Evolutionary conservation across 2,888 invertebrate genomes (phyloP), one percentile per base, ranked within the genome.

Genomic region (Noctua janthina): DNA sequence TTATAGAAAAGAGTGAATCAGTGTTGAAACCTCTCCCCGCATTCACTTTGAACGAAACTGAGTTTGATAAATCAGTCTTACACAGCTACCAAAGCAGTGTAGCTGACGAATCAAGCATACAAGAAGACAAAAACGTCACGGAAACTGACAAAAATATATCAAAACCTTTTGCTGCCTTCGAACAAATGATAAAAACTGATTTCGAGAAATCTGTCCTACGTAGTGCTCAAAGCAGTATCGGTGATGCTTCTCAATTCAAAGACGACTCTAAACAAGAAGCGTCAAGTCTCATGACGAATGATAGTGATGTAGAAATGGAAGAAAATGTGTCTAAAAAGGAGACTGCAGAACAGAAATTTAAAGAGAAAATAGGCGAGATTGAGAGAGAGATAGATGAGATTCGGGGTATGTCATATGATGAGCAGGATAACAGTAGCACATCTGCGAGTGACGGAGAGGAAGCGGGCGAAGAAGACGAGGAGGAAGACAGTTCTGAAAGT

Each of bases 321-420:
- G 93, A 92, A 23, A 91, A 91, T 67, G 87, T 88, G 71, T 87
- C 80, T 13, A 83, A 84, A 23, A 84, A 87, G 17, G 89, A 90
- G n/a, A 84, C 92, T 10, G 93, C 92, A 35, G 94, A 94, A 81
- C 95, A 94, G 83, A 96, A 94, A 83, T 95, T 96, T 84, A 96
- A 95, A 82, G 93, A 95, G 77, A 93, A 90, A 78, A 96, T 96
- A 73, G 96, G 95, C 5, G 96, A 96, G 85, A 96, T 97, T 71
- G 95, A 95, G 78, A 91, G 96, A n/a, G 96, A 96, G 86, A 96
- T 96, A 35, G 92, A 94, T 92, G 96, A 96, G 90, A 93, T 96
- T 70, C 96, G 96, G 87, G 96, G 95, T 81, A 94, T 95, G 92
- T 95, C 94, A 5, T 93, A 95, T 86, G 93, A 91, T 82, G 86